These are phyloP conservation scores for Carlito syrichta DNA, from an alignment of 2,113 vertebrate genomes.

Conservation along the genomic window DNA sequence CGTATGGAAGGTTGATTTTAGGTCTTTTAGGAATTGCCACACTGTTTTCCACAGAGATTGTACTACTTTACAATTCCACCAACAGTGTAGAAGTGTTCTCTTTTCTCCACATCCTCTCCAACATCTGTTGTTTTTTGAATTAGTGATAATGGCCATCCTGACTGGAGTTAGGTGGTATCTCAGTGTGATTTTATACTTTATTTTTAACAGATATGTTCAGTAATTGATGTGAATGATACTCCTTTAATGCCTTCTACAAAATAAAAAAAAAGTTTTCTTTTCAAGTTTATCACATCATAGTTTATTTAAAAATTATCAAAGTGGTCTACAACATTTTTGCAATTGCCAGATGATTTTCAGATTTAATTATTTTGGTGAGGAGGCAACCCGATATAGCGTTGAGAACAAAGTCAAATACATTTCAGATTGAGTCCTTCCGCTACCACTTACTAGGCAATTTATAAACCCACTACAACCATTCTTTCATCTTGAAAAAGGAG, in stretches of 20 bases:
- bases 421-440: not conserved
- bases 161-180: no score
- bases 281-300: not conserved
- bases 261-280: not conserved
- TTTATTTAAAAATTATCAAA: not conserved
- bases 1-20: no score
- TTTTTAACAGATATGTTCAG: not conserved
- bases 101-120: no score
- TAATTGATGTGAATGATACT: not conserved
- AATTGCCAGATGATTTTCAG: not conserved
- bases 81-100: no score
- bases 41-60: no score
- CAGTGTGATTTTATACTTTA: no score
- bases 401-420: not conserved
- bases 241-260: not conserved
- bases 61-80: no score
- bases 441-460: not conserved
- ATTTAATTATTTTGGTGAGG: not conserved
- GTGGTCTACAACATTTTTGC: not conserved
- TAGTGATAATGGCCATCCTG: no score
- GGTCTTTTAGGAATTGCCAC: no score
- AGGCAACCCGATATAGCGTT: not conserved
- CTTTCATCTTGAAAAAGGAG: not conserved
- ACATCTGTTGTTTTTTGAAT: no score
- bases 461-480: not conserved